Base-by-base conservation (phyloP, 2,888 invertebrate genomes). In the Troglohyphantes excavatus region DNA sequence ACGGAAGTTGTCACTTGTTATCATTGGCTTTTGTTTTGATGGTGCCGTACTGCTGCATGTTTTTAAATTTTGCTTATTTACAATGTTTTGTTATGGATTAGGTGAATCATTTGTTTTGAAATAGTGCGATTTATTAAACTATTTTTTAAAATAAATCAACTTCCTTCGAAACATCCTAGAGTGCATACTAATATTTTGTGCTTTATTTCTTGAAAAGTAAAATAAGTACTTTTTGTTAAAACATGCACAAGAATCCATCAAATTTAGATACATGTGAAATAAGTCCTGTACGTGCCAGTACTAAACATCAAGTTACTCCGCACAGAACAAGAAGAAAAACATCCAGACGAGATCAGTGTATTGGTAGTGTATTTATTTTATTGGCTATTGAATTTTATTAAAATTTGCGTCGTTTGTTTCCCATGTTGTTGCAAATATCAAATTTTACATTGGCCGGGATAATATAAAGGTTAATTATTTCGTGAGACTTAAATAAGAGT, bases 291-390 rank as follows among this genome's bases (percentile, higher is more conserved):
- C 11, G 65, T n/a, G 5, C 27, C 39, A 84, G 43, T 26, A 53
- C 19, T n/a, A 87, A 87, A 23, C 73, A 73, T 53, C 17, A 43
- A 9, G 26, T n/a, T 26, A 89, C 88, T 0, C 88, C 88, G 6
- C 26, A 68, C 3, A 82, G 75, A 70, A 26, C 39, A 21, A 75
- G 23, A 26, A 39, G 82, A 3, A 89, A 89, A 68, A 82, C 88
- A 6, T 89, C 76, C 0, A 67, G 88, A 26, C 59, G 76, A 70
- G 82, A 82, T 70, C 61, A 68, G 17, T 76, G 76, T 9, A 21
- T 61, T 13, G 78, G 85, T 86, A 76, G n/a, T n/a, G n/a, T n/a
- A n/a, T n/a, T n/a, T n/a, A n/a, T n/a, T n/a, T n/a, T n/a, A n/a
- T n/a, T n/a, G n/a, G n/a, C n/a, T n/a, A n/a, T n/a, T n/a, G n/a